These are phyloP conservation scores for Epistrophella euchroma DNA, from an alignment of 2,888 invertebrate genomes.

Conservation along the genomic window DNA sequence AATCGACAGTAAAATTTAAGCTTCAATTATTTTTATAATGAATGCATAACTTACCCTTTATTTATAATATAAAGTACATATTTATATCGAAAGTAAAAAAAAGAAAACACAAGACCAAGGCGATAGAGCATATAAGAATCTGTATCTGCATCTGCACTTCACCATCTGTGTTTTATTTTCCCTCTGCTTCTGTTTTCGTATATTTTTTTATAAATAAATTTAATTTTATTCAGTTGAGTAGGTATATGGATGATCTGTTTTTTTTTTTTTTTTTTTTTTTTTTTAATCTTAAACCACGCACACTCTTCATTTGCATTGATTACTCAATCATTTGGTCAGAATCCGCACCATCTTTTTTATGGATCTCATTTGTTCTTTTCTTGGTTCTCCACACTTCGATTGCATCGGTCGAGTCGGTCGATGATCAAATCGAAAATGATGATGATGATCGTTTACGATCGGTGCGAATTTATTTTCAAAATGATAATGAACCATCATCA, in stretches of 20 bases:
- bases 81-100: not conserved
- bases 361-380: conserved; percentile 28
- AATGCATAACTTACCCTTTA: not conserved
- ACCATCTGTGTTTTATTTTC: conserved; percentile 62
- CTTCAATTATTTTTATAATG: not conserved
- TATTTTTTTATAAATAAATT: conserved; percentile 18
- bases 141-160: conserved; percentile 54
- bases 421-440: conserved; percentile 49
- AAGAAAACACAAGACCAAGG: conserved; percentile 1
- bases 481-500: conserved; percentile 43
- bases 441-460: conserved; percentile 51
- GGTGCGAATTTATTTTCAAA: conserved; percentile 43
- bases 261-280: conserved; percentile 2
- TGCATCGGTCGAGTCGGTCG: not conserved
- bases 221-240: conserved; percentile 45
- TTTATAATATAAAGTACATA: too few species aligned
- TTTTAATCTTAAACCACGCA: conserved; percentile 6
- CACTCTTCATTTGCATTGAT: conserved; percentile 69
- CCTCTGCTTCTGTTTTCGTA: conserved; percentile 11
- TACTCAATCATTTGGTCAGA: conserved; percentile 63
- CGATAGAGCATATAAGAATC: conserved; percentile 32
- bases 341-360: conserved; percentile 3
- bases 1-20: not conserved
- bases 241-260: conserved; percentile 11
- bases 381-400: not conserved